Percentiles rank a stretch among this genome's conserved stretches.
Conservation (phyloP, 2,888 invertebrate genomes). For the Muschampia plurimacula region DNA sequence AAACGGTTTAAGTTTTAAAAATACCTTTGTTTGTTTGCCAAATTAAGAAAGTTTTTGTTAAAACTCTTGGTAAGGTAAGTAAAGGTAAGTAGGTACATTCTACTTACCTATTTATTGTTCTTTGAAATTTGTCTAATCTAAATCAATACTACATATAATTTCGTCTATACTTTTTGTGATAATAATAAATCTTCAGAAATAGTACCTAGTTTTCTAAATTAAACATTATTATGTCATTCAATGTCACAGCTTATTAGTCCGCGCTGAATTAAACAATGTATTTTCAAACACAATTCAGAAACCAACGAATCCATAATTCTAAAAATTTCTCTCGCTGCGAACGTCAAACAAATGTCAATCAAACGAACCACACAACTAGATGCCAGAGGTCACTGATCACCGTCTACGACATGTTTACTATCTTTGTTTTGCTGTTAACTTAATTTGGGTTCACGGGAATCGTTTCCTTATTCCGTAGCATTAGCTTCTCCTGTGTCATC, state of each 20-base stretch:
- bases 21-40: slow-evolving; percentile 20
- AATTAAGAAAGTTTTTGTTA: slow-evolving; percentile 23
- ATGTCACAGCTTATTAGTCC: background rate
- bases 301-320: slow-evolving; percentile 55
- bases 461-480: slow-evolving; percentile 47
- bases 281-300: slow-evolving; percentile 24
- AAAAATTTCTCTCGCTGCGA: slow-evolving; percentile 69
- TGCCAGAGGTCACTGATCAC: slow-evolving; percentile 78
- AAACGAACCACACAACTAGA: slow-evolving; percentile 72
- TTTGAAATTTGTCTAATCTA: too few species aligned
- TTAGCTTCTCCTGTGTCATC: slow-evolving; percentile 46
- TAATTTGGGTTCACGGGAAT: slow-evolving; percentile 49
- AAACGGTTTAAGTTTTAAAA: slow-evolving; percentile 28
- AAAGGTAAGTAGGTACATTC: background rate
- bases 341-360: slow-evolving; percentile 82
- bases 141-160: too few species aligned
- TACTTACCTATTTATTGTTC: too few species aligned
- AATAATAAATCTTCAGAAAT: too few species aligned
- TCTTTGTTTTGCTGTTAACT: slow-evolving; percentile 41
- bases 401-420: slow-evolving; percentile 58
- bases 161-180: background rate
- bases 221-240: slow-evolving; percentile 12
- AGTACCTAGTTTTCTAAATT: too few species aligned
- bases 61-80: background rate
- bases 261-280: slow-evolving; percentile 13